These are phyloP conservation scores for Stegophylla sp. DNA, from an alignment of 2,888 invertebrate species.

Conservation along the genomic window DNA sequence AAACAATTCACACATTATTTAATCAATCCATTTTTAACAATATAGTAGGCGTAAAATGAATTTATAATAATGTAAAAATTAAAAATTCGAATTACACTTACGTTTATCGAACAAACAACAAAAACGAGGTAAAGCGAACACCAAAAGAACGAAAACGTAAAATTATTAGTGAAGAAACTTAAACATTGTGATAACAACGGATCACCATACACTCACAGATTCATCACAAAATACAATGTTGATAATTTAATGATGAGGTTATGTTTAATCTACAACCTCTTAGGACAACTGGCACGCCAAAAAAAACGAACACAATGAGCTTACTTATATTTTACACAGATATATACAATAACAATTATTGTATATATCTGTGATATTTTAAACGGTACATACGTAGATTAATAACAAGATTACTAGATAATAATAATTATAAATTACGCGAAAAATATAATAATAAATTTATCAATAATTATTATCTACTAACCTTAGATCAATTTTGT, in stretches of 20 bases:
- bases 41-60: neutral
- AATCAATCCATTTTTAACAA: neutral
- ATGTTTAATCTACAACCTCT: constrained; percentile 34
- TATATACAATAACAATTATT: too few species aligned
- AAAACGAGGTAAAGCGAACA: neutral
- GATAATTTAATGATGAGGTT: constrained; percentile 39
- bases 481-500: too few species aligned
- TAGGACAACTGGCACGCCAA: constrained; percentile 1
- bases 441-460: too few species aligned
- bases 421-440: too few species aligned
- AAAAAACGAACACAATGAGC: too few species aligned
- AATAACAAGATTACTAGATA: too few species aligned
- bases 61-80: neutral
- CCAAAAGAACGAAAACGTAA: neutral
- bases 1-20: neutral
- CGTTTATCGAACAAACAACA: neutral
- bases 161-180: constrained; percentile 9
- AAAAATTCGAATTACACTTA: neutral
- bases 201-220: neutral
- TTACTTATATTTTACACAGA: too few species aligned
- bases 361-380: too few species aligned
- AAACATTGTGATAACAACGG: constrained; percentile 55
- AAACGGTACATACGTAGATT: too few species aligned
- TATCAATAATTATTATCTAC: too few species aligned
- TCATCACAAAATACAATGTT: neutral